phyloP scores from a whole-genome alignment of 2,797 vertebrate species.

The Typhlichthys eigenmanni region DNA sequence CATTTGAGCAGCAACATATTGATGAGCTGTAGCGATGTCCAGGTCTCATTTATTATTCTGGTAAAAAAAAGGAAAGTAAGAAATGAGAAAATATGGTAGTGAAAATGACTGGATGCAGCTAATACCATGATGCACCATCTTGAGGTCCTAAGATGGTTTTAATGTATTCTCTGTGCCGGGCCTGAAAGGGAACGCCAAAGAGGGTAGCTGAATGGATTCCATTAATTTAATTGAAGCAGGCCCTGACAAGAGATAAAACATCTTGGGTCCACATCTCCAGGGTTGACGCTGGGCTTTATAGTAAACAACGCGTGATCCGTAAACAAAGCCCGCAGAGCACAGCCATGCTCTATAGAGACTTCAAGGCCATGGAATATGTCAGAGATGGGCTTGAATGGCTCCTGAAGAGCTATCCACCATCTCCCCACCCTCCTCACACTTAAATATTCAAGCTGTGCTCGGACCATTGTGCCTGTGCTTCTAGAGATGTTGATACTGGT shows the following conservation, averaged over 20 bases:
- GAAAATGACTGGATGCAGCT: slow-evolving; percentile 83
- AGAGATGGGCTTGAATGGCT: slow-evolving; percentile 81
- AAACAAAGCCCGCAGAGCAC: slow-evolving; percentile 80
- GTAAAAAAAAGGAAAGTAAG: slow-evolving; percentile 73
- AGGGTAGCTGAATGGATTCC: slow-evolving; percentile 94
- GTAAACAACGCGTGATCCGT: slow-evolving; percentile 93
- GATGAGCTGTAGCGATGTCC: slow-evolving; percentile 77
- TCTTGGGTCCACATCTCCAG: slow-evolving; percentile 90
- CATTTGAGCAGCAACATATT: slow-evolving; percentile 72
- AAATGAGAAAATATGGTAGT: slow-evolving; percentile 49
- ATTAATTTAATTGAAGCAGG: slow-evolving; percentile 99
- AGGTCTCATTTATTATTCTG: slow-evolving; percentile 90
- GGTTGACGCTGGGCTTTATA: slow-evolving; percentile 81
- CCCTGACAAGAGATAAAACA: slow-evolving; percentile 98
- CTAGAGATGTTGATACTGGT: slow-evolving; percentile 77
- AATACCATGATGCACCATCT: slow-evolving; percentile 95
- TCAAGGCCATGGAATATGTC: slow-evolving; percentile 88
- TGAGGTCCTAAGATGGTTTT: slow-evolving; percentile 98
- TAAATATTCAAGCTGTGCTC: slow-evolving; percentile 71
- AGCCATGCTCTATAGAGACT: slow-evolving; percentile 80
- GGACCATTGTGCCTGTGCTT: slow-evolving; percentile 71
- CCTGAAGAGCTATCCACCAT: slow-evolving; percentile 73
- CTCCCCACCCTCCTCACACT: slow-evolving; percentile 25
- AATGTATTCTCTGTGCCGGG: slow-evolving; percentile 89
- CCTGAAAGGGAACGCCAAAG: slow-evolving; percentile 87